Conservation (phyloP, 1,140 invertebrate genomes). For the Diprion similis region DNA sequence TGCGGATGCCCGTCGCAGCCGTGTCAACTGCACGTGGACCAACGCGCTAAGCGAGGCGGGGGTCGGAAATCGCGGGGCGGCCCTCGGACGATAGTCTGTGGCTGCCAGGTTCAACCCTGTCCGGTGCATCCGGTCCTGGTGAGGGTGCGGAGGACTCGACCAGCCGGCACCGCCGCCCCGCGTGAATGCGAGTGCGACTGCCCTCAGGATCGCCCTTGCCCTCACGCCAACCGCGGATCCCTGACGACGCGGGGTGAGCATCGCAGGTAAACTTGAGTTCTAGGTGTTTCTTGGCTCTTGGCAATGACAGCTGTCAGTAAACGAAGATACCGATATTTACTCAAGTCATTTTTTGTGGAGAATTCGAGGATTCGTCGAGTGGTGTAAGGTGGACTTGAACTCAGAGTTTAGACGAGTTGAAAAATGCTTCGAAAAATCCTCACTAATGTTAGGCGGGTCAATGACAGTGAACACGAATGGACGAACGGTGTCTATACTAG, state of each 20-base stretch:
- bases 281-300: too few relatives aligned
- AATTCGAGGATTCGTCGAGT: too few relatives aligned
- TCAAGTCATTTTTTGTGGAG: too few relatives aligned
- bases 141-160: slow-evolving; percentile 49
- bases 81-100: slow-evolving; percentile 56
- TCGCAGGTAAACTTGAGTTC: slow-evolving; percentile 40
- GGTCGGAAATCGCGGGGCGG: slow-evolving; percentile 44
- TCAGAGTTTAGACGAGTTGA: too few relatives aligned
- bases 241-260: slow-evolving; percentile 37
- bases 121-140: slow-evolving; percentile 58
- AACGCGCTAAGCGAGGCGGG: slow-evolving; percentile 45
- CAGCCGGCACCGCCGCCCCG: slow-evolving; percentile 38
- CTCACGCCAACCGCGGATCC: slow-evolving; percentile 42
- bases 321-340: too few relatives aligned
- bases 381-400: too few relatives aligned
- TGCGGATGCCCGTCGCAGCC: slow-evolving; percentile 53
- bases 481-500: too few relatives aligned
- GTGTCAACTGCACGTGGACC: slow-evolving; percentile 56
- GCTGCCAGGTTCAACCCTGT: slow-evolving; percentile 57
- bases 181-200: slow-evolving; percentile 47
- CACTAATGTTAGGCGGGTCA: too few relatives aligned
- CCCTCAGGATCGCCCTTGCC: slow-evolving; percentile 53
- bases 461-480: too few relatives aligned
- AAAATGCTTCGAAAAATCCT: too few relatives aligned
- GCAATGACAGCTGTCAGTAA: too few relatives aligned